Base-by-base conservation (phyloP, 2,888 invertebrate genomes). In the Cecidostiba fungosa region DNA sequence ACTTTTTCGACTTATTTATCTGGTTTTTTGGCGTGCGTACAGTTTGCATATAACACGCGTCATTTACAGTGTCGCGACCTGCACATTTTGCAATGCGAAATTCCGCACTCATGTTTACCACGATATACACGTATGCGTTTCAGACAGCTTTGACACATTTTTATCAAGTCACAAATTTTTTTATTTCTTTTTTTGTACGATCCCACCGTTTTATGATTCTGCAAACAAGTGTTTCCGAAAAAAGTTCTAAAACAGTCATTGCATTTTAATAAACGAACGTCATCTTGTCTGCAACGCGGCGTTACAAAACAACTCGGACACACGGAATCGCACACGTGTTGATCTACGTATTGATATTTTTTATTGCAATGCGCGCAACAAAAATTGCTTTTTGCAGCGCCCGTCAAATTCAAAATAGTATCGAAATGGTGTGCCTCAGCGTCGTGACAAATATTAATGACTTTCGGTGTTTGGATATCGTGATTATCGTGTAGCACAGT, bases 391-490 rank as follows among this genome's bases (percentile, higher is more conserved):
- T 72, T 62, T 23, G 70, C 12, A n/a, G 72, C 81, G 5, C 19
- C 72, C 26, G 73, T 59, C 19, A 81, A 59, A 82, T 66, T 76
- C 32, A 73, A 29, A 10, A 80, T 72, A 0, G 80, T 70, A 32
- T 80, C 72, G 19, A 36, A 36, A 36, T 36, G 36, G 6, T 36
- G 36, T 6, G 5, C 4, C 5, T 4, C 36, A 6, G 36, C n/a
- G 36, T 81, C 59, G 26, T 81, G 54, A 81, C 62, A 81, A 14
- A 81, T 26, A 73, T 73, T 54, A 23, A 59, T 23, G 36, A 80
- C 4, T 29, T 23, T 69, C 36, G 36, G 36, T n/a, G n/a, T n/a
- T n/a, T n/a, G 0, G 36, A 36, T 36, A 36, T n/a, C n/a, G n/a
- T n/a, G 36, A 36, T 6, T 4, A 36, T 43, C 54, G 50, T n/a